phyloP scores from a whole-genome alignment of 1,140 invertebrate genomes.

The Neodiprion pinetum region DNA sequence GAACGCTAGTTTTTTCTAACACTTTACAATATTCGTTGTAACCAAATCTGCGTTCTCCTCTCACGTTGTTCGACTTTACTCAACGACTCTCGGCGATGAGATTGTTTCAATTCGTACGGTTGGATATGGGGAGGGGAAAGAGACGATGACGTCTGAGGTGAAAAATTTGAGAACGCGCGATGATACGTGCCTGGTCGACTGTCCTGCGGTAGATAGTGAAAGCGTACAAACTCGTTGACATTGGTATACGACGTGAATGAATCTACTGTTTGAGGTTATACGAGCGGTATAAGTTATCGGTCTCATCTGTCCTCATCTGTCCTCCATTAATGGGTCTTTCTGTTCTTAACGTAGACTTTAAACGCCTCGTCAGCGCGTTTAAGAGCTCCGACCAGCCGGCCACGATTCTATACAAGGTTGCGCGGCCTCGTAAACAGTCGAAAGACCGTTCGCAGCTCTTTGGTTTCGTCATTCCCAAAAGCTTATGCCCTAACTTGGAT shows the following conservation, averaged over 20 bases:
- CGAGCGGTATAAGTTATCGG: constrained; percentile 9
- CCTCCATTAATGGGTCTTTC: constrained; percentile 10
- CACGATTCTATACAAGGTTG: neutral
- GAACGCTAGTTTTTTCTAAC: too few relatives aligned
- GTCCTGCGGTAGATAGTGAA: neutral
- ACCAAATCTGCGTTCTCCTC: constrained; percentile 20
- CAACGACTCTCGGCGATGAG: neutral
- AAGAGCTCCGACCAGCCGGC: neutral
- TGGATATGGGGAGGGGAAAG: too few relatives aligned
- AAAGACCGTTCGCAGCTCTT: constrained; percentile 1
- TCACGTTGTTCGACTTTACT: too few relatives aligned
- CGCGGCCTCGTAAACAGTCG: neutral
- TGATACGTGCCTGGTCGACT: neutral
- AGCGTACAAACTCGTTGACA: neutral
- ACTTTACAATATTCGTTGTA: too few relatives aligned
- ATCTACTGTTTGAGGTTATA: neutral
- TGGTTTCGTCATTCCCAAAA: neutral
- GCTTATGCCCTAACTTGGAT: neutral
- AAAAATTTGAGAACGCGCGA: neutral
- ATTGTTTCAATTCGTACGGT: too few relatives aligned
- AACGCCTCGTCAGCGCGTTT: constrained; percentile 5
- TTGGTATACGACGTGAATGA: neutral
- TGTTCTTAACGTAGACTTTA: constrained; percentile 12
- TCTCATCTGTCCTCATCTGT: constrained; percentile 15
- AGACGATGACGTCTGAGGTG: neutral